Evolutionary conservation across 37 sponge, comb jelly and placozoan species (phyloP), one percentile per base, ranked within the genome.

Genomic region (Chondrilla cf. caribensis): DNA sequence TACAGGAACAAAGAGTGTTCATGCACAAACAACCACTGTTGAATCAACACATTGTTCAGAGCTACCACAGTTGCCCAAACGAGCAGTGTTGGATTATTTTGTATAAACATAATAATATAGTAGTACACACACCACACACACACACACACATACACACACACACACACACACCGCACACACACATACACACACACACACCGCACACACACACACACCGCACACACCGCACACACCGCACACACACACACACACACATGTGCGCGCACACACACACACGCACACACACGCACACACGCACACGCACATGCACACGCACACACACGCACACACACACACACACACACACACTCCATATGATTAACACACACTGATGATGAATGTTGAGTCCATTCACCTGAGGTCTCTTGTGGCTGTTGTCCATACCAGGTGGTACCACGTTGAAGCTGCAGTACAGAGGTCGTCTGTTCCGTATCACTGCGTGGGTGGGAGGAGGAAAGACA

Each of bases 351-450:
- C 57, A 54, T 17, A 54, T 17, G 57, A 54, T 18, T 54, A 54
- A 54, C 57, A 54, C 57, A 54, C 11, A 54, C 11, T 11, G 57
- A 17, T 18, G 57, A 11, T 54, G 15, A 17, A 17, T 54, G 57
- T 17, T 54, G 57, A n/a, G n/a, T n/a, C n/a, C n/a, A n/a, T n/a
- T n/a, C 38, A 70, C 71, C 71, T 36, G 71, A 19, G 71, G 38
- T 19, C 32, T 29, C 9, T 11, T 70, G 71, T 70, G 71, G 18
- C 71, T 70, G 38, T 70, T 36, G 40, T 70, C 71, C 39, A 29
- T 22, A 6, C 71, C 71, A 15, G 71, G 71, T 6, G 38, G 71
- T 15, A 70, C 5, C 71, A 70, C 38, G 35, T 38, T 5, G 71
- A 70, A 70, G 37, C 39, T 38, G 71, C 71, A 70, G 38, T 70